phyloP scores from a whole-genome alignment of 2,113 vertebrate genomes.

The Noturus placidus region DNA sequence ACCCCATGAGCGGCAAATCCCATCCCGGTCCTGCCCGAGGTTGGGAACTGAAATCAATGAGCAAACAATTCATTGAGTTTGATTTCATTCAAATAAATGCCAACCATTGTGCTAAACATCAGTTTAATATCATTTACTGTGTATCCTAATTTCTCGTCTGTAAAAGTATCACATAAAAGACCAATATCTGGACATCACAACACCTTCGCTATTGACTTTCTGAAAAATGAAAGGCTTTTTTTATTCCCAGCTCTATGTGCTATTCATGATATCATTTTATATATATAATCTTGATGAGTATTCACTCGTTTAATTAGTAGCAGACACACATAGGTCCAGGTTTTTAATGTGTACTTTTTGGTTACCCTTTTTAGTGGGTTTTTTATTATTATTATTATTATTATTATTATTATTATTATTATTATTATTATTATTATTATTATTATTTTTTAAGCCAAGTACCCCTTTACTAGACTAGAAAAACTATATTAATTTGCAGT shows the following conservation, averaged over 20 bases:
- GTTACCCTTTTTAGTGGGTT: background rate
- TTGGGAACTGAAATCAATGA: constrained; percentile 83
- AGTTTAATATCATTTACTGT: background rate
- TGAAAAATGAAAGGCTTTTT: background rate
- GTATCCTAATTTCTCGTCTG: background rate
- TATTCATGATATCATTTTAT: background rate
- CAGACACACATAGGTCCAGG: background rate
- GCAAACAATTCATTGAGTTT: background rate
- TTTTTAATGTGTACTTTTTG: background rate
- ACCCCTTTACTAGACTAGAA: background rate
- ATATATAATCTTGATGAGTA: background rate
- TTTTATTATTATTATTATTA: background rate
- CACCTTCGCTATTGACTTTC: background rate
- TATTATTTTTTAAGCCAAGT: background rate
- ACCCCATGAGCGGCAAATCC: constrained; percentile 96
- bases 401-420: background rate
- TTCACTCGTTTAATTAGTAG: background rate
- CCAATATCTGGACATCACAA: background rate
- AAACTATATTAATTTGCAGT: background rate
- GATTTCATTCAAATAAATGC: background rate
- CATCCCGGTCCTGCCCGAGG: constrained; percentile 87
- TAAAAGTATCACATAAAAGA: background rate
- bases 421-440: background rate
- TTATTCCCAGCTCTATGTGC: background rate
- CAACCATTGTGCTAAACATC: background rate